Evolutionary conservation across 2,888 invertebrate genomes (phyloP).

Genomic region (Volucella bombylans): DNA sequence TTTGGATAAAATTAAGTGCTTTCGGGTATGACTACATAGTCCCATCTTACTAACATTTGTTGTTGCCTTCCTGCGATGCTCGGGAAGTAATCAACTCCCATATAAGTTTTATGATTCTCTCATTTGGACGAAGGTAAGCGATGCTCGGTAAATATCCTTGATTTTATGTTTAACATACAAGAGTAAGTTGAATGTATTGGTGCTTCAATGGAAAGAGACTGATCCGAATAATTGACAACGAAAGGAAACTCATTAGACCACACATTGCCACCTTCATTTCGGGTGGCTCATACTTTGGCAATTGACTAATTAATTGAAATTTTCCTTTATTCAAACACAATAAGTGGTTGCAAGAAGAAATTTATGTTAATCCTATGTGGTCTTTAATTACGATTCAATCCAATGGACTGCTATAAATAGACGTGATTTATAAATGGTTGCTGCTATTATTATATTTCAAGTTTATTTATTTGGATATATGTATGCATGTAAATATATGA

Average conservation of each 20-base stretch:
- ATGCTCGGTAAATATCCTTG: not conserved
- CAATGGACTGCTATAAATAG: constrained; percentile 20
- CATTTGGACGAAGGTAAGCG: not conserved
- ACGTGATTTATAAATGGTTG: constrained; percentile 22
- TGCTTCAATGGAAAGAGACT: not conserved
- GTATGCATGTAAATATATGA: too few relatives aligned
- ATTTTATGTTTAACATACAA: constrained; percentile 7
- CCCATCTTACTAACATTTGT: not conserved
- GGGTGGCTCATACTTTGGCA: constrained; percentile 17
- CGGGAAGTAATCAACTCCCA: constrained; percentile 23
- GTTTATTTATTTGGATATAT: too few relatives aligned
- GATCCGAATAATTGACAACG: constrained; percentile 27
- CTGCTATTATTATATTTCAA: not conserved
- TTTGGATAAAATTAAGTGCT: constrained; percentile 32
- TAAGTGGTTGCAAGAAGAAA: not conserved
- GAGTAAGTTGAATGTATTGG: not conserved
- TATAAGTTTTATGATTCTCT: constrained; percentile 28
- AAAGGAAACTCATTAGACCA: constrained; percentile 40
- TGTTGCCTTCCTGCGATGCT: constrained; percentile 13
- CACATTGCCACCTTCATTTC: constrained; percentile 28
- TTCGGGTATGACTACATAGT: constrained; percentile 3
- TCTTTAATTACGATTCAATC: constrained; percentile 26
- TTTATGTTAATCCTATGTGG: constrained; percentile 4
- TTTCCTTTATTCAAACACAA: constrained; percentile 21
- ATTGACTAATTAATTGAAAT: constrained; percentile 36